Percentiles rank a stretch among this genome's conserved stretches.
phyloP scores from a whole-genome alignment of 2,888 invertebrate species.

The Agrotis segetum region DNA sequence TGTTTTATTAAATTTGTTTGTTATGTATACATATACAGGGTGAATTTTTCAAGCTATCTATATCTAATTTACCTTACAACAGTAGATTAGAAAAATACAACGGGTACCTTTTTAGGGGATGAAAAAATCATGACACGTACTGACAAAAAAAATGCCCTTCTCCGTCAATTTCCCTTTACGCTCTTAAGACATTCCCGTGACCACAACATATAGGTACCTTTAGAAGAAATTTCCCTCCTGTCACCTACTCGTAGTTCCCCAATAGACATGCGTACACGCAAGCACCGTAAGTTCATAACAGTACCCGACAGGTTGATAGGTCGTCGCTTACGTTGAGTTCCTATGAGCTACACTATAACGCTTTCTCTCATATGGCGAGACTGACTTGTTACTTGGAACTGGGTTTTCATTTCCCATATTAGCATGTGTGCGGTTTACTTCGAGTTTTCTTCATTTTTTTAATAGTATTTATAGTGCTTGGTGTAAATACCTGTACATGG shows the following conservation, averaged over 20 bases:
- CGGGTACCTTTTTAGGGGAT: too few relatives aligned
- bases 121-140: too few relatives aligned
- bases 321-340: constrained; percentile 24
- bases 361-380: constrained; percentile 43
- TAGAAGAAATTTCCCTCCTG: constrained; percentile 5
- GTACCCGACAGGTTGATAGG: constrained; percentile 51
- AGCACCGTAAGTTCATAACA: constrained; percentile 58
- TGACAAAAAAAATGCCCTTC: too few relatives aligned
- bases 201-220: not conserved
- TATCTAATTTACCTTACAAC: too few relatives aligned
- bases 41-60: too few relatives aligned
- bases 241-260: constrained; percentile 39
- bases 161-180: too few relatives aligned
- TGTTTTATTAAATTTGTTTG: too few relatives aligned
- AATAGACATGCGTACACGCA: constrained; percentile 32
- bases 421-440: constrained; percentile 1
- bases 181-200: too few relatives aligned
- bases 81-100: too few relatives aligned
- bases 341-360: constrained; percentile 30
- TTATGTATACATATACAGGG: too few relatives aligned
- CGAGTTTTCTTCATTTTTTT: not conserved
- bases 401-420: constrained; percentile 45
- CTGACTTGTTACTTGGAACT: constrained; percentile 33
- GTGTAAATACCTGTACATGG: too few relatives aligned
- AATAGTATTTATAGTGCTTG: too few relatives aligned